Conservation (phyloP, 1,140 invertebrate species). For the Drosophila dunni region DNA sequence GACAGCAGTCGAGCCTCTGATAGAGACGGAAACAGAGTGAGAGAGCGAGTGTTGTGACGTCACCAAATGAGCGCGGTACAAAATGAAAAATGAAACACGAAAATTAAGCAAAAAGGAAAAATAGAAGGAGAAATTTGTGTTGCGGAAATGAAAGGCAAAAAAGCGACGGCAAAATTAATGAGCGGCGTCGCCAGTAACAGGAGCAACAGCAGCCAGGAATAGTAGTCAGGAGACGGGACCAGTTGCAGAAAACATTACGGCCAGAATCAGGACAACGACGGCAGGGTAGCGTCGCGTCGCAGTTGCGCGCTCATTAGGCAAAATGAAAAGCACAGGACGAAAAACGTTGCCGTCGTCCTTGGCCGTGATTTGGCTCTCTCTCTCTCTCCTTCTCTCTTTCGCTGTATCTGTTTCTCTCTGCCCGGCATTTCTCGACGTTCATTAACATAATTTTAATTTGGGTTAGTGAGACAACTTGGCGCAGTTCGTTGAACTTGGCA, state of each 20-base stretch:
- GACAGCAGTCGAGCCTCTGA: slow-evolving; percentile 39
- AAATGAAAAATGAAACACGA: slow-evolving; percentile 79
- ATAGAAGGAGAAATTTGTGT: slow-evolving; percentile 61
- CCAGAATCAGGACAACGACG: slow-evolving; percentile 37
- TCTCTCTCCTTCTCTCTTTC: slow-evolving; percentile 10
- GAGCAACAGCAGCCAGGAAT: slow-evolving; percentile 36
- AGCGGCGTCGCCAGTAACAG: slow-evolving; percentile 62
- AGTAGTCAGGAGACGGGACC: slow-evolving; percentile 13
- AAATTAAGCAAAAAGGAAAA: slow-evolving; percentile 61
- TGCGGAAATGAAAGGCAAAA: slow-evolving; percentile 70
- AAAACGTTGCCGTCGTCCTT: slow-evolving; percentile 70
- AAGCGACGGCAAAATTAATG: slow-evolving; percentile 79
- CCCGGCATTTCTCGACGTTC: slow-evolving; percentile 50
- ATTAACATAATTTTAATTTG: slow-evolving; percentile 85
- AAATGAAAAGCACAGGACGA: slow-evolving; percentile 69
- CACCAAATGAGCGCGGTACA: slow-evolving; percentile 76
- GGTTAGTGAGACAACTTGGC: slow-evolving; percentile 82
- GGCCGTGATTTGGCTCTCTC: slow-evolving; percentile 75
- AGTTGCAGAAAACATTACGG: slow-evolving; percentile 18
- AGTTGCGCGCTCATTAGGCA: slow-evolving; percentile 71
- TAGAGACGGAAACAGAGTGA: slow-evolving; percentile 1
- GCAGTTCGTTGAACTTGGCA: slow-evolving; percentile 73
- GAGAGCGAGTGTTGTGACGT: slow-evolving; percentile 58
- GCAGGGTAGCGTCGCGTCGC: slow-evolving; percentile 22
- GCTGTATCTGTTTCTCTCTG: slow-evolving; percentile 14